phyloP scores from a whole-genome alignment of 2,797 vertebrate species.

The Phylloscopus collybita region DNA sequence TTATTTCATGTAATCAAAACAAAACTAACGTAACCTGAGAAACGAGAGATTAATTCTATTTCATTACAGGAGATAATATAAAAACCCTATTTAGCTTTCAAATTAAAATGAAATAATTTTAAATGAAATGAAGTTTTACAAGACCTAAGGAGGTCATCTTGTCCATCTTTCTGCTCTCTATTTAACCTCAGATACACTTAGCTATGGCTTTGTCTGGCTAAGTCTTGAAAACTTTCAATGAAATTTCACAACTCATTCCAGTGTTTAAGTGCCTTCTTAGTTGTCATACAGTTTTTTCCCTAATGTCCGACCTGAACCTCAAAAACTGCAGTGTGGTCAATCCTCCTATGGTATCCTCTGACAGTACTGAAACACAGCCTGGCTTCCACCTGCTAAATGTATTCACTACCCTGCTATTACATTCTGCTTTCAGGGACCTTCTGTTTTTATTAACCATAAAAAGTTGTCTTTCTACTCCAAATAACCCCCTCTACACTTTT shows the following conservation, averaged over 20 bases:
- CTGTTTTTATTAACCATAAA: background rate
- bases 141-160: background rate
- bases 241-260: background rate
- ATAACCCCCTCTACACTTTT: background rate
- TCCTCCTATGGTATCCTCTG: background rate
- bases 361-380: background rate
- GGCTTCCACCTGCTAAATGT: background rate
- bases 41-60: background rate
- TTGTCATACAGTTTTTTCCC: background rate
- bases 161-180: background rate
- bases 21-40: background rate
- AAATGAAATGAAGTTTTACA: background rate
- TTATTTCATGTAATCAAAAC: background rate
- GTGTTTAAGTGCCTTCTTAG: background rate
- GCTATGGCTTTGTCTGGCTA: background rate
- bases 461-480: background rate
- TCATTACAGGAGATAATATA: background rate
- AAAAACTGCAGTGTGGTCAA: background rate
- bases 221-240: background rate
- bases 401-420: background rate
- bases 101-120: background rate
- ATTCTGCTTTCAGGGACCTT: background rate
- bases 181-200: background rate
- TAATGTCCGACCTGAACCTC: background rate
- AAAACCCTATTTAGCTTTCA: background rate